These are phyloP conservation scores for Coilia nasus DNA, from an alignment of 2,797 vertebrate species.

Conservation along the genomic window DNA sequence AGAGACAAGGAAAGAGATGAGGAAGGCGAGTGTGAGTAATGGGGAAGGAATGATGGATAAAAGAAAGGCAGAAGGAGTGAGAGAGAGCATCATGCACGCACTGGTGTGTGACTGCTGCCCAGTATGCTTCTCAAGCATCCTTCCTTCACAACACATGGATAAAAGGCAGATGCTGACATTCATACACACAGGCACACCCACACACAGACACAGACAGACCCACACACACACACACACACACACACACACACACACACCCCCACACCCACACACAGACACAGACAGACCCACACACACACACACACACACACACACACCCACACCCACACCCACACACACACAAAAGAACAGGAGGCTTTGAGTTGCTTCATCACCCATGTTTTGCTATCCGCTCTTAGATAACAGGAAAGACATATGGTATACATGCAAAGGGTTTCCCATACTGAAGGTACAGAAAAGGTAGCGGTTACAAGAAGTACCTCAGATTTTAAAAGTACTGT, in stretches of 20 bases:
- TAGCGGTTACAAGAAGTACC: too few species aligned
- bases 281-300: too few species aligned
- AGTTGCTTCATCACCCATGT: neutral
- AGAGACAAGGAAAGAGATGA: neutral
- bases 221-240: too few species aligned
- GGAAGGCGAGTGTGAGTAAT: neutral
- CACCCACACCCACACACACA: too few species aligned
- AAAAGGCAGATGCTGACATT: neutral
- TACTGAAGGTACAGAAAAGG: neutral
- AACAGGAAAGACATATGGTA: neutral
- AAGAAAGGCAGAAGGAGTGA: neutral
- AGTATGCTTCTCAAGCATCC: neutral
- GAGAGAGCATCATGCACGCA: neutral
- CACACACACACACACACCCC: too few species aligned
- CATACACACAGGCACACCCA: neutral
- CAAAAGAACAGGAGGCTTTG: too few species aligned
- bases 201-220: neutral
- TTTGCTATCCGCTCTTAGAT: neutral
- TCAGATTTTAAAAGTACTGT: too few species aligned
- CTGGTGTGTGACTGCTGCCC: constrained; percentile 9
- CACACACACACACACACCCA: too few species aligned
- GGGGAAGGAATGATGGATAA: neutral
- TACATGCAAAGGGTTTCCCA: neutral
- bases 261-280: too few species aligned
- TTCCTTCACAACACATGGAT: neutral